These are phyloP conservation scores for Drosophila multiciliata DNA, from an alignment of 2,888 invertebrate species.

Conservation along the genomic window DNA sequence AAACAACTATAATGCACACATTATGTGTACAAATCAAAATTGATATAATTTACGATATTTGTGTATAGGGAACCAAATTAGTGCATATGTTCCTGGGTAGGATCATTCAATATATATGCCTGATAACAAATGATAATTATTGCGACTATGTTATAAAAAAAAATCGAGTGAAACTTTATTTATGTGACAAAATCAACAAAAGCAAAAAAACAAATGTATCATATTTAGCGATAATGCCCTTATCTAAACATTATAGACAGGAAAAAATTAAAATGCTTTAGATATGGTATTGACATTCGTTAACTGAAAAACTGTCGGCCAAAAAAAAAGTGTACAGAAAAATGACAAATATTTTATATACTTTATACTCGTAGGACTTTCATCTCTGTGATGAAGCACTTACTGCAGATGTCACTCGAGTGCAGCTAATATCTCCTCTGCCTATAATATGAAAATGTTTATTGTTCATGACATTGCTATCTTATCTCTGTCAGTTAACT, in stretches of 20 bases:
- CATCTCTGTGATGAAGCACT: not conserved
- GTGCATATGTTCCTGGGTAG: constrained; percentile 2
- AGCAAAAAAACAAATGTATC: constrained; percentile 66
- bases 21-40: constrained; percentile 11
- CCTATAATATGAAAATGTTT: not conserved
- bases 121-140: constrained; percentile 48
- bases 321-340: constrained; percentile 3
- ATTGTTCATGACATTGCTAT: constrained; percentile 15
- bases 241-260: constrained; percentile 64
- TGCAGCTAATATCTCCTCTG: constrained; percentile 7
- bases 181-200: constrained; percentile 10
- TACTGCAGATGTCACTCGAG: constrained; percentile 3
- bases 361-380: not conserved
- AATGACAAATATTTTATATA: constrained; percentile 6
- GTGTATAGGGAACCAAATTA: constrained; percentile 10
- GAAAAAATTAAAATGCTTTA: constrained; percentile 43
- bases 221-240: constrained; percentile 69
- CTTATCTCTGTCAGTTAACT: constrained; percentile 38
- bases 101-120: constrained; percentile 4
- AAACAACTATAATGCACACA: not conserved
- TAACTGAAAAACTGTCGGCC: constrained; percentile 20
- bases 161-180: constrained; percentile 2
- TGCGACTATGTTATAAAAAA: constrained; percentile 20
- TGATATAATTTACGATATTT: constrained; percentile 7
- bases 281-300: constrained; percentile 18